Percentiles rank a stretch among this genome's conserved stretches.
Evolutionary conservation across 2,888 invertebrate species (phyloP).

Genomic region (Apocheima hispidaria): DNA sequence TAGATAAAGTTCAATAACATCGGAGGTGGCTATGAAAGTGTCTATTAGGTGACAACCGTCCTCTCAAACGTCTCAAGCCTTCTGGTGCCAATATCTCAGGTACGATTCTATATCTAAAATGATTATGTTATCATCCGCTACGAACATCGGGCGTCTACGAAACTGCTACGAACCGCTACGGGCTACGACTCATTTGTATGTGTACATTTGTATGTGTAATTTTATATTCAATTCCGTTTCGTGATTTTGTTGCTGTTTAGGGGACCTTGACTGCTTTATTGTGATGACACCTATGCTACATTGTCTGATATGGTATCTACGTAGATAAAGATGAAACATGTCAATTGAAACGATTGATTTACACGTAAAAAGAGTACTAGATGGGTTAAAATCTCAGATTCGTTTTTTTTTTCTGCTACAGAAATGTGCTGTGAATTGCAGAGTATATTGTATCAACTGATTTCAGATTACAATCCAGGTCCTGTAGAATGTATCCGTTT

Average conservation of each 20-base stretch:
- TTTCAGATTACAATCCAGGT: neutral
- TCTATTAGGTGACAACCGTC: conserved; percentile 71
- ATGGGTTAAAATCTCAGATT: no score
- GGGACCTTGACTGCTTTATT: conserved; percentile 12
- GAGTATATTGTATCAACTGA: neutral
- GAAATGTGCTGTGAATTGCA: no score
- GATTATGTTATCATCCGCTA: conserved; percentile 65
- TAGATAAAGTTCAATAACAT: conserved; percentile 49
- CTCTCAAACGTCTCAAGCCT: conserved; percentile 54
- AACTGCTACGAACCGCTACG: conserved; percentile 58
- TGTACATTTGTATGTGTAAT: conserved; percentile 21
- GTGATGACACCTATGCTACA: neutral
- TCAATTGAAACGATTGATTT: neutral
- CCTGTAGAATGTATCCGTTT: neutral
- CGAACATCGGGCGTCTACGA: conserved; percentile 62
- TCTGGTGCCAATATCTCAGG: conserved; percentile 60
- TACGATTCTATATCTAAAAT: conserved; percentile 61
- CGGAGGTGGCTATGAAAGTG: conserved; percentile 65
- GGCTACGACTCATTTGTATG: conserved; percentile 34
- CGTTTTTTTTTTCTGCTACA: neutral
- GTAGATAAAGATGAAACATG: neutral
- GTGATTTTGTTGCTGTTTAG: conserved; percentile 21
- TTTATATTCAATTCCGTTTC: conserved; percentile 20
- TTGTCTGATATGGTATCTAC: neutral
- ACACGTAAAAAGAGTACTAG: neutral